A percentile compares a stretch with the other conserved stretches of the same genome.
These are phyloP conservation scores for Sitophilus oryzae DNA, from an alignment of 1,140 invertebrate species.

Conservation along the genomic window DNA sequence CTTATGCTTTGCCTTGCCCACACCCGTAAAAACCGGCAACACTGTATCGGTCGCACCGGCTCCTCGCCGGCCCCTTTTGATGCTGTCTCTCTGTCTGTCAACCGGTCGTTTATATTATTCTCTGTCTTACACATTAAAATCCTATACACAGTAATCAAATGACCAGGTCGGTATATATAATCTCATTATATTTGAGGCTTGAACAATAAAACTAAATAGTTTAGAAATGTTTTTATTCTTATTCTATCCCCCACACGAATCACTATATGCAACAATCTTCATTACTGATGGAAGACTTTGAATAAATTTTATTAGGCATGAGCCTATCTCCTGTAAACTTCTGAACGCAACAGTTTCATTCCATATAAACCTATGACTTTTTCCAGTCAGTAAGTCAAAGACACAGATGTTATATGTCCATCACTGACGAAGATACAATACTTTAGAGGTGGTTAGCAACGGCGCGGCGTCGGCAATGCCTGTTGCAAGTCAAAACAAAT, in stretches of 20 bases:
- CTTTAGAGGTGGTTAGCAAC: constrained; percentile 6
- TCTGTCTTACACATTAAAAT: no score
- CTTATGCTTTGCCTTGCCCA: no score
- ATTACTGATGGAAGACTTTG: constrained; percentile 3
- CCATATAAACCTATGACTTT: constrained; percentile 9
- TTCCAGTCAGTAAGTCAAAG: constrained; percentile 1
- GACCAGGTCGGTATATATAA: no score
- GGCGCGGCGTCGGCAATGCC: constrained; percentile 7
- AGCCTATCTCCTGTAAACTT: constrained; percentile 3
- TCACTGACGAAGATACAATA: constrained; percentile 5
- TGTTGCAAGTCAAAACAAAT: constrained; percentile 11
- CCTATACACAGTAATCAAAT: no score
- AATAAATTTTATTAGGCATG: constrained; percentile 8
- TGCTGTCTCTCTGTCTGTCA: no score
- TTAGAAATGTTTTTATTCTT: constrained; percentile 7
- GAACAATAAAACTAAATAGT: constrained; percentile 9
- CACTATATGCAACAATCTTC: constrained; percentile 6
- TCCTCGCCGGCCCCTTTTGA: no score
- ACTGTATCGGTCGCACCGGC: no score
- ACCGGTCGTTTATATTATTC: no score
- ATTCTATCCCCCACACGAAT: no score
- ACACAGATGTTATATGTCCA: constrained; percentile 8
- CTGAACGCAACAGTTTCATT: constrained; percentile 4
- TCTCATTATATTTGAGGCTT: constrained; percentile 3
- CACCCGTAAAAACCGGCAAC: no score